Percentiles rank a stretch among this genome's conserved stretches.
phyloP scores from a whole-genome alignment of 30 jellyfish, hydroid and myxozoan species.

The Sanderia malayensis region DNA sequence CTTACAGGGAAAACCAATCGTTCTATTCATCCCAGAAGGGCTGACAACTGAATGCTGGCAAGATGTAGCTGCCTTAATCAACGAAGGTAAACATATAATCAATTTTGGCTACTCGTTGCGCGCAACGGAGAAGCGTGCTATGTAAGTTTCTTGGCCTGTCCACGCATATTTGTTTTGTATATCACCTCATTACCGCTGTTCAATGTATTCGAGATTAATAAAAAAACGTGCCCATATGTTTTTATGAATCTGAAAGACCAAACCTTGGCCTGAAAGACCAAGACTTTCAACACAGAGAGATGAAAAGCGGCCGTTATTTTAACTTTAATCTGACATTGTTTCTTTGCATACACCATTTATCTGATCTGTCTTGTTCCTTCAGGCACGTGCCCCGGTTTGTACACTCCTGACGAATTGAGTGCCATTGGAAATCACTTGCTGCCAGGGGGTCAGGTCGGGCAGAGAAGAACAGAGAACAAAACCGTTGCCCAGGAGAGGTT shows the following conservation, averaged over 20 bases:
- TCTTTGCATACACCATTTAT: too few relatives aligned
- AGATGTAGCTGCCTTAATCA: constrained; percentile 49
- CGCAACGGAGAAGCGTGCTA: too few relatives aligned
- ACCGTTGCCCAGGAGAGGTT: constrained; percentile 63
- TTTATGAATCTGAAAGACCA: too few relatives aligned
- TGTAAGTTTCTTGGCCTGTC: too few relatives aligned
- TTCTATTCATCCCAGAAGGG: constrained; percentile 47
- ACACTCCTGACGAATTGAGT: constrained; percentile 44
- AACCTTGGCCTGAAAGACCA: too few relatives aligned
- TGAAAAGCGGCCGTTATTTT: too few relatives aligned
- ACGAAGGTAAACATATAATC: constrained; percentile 42
- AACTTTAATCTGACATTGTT: too few relatives aligned
- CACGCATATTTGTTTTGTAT: too few relatives aligned
- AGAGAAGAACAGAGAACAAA: constrained; percentile 55
- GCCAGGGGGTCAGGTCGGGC: constrained; percentile 71
- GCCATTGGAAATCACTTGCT: constrained; percentile 50
- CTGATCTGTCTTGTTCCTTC: too few relatives aligned
- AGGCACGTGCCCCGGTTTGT: constrained; percentile 80
- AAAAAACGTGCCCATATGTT: background rate
- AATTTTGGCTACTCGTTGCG: too few relatives aligned
- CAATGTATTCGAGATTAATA: background rate
- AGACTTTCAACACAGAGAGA: too few relatives aligned
- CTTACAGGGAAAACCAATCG: constrained; percentile 54
- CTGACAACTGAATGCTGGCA: constrained; percentile 44
- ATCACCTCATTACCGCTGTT: too few relatives aligned